These are phyloP conservation scores for Gambusia yucatana DNA, from an alignment of 2,797 vertebrate genomes.

Conservation along the genomic window DNA sequence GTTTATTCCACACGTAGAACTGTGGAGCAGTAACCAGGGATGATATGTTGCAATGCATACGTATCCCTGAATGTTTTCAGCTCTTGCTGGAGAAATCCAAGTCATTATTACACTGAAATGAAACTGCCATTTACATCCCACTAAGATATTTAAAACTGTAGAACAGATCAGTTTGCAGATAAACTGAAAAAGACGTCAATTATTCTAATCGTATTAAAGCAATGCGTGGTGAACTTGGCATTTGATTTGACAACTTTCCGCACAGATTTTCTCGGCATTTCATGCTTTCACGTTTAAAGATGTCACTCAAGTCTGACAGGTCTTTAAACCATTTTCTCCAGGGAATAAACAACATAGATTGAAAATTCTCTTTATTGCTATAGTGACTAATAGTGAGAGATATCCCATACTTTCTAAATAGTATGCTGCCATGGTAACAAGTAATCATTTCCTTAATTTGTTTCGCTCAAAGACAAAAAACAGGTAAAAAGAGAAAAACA, in stretches of 20 bases:
- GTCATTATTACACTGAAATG: constrained; percentile 63
- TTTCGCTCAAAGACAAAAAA: constrained; percentile 4
- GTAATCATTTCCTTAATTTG: constrained; percentile 14
- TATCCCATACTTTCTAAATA: neutral
- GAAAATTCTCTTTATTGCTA: constrained; percentile 7
- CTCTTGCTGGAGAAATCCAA: constrained; percentile 35
- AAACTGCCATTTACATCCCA: constrained; percentile 64
- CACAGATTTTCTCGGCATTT: constrained; percentile 43
- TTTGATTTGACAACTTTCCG: constrained; percentile 50
- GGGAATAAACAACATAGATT: constrained; percentile 37
- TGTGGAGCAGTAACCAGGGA: constrained; percentile 55
- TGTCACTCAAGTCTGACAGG: constrained; percentile 46
- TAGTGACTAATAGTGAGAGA: constrained; percentile 25
- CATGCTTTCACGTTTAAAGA: constrained; percentile 53
- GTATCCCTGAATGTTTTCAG: constrained; percentile 40
- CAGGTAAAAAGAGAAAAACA: constrained; percentile 4
- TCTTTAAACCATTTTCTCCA: constrained; percentile 26
- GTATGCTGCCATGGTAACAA: constrained; percentile 12
- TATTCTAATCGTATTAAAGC: constrained; percentile 47
- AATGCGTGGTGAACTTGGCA: constrained; percentile 35
- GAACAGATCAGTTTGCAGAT: constrained; percentile 48
- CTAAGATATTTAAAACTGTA: constrained; percentile 55
- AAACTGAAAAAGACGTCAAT: constrained; percentile 15
- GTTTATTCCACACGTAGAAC: constrained; percentile 68
- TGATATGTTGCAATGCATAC: constrained; percentile 64